A percentile compares a stretch with the other conserved stretches of the same genome.
Evolutionary conservation across 2,797 vertebrate species (phyloP).

Genomic region (Cyprinella venusta): DNA sequence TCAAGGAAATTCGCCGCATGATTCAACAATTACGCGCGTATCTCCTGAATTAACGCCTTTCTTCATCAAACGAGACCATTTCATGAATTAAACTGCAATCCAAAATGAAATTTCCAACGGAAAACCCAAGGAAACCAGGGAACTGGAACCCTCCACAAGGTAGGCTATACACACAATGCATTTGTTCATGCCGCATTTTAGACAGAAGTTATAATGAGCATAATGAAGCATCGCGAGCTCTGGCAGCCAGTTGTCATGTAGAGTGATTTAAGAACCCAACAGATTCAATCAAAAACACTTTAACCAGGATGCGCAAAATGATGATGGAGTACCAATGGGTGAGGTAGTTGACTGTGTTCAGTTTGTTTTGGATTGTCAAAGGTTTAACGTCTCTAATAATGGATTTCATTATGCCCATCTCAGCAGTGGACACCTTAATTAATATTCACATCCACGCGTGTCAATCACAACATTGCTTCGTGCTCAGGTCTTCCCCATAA

Average conservation of each 20-base stretch:
- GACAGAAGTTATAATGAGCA: slow-evolving; percentile 30
- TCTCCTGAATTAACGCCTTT: neutral
- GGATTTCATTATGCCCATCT: neutral
- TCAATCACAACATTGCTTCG: slow-evolving; percentile 10
- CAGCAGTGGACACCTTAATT: slow-evolving; percentile 20
- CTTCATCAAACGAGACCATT: neutral
- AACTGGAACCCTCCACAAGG: slow-evolving; percentile 74
- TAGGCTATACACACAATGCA: slow-evolving; percentile 46
- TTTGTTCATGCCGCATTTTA: neutral
- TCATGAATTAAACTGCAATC: slow-evolving; percentile 9
- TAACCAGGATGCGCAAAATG: slow-evolving; percentile 23
- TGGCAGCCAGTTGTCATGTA: neutral
- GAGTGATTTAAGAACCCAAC: neutral
- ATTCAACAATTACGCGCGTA: neutral
- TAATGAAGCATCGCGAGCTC: neutral
- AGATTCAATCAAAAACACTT: slow-evolving; percentile 7
- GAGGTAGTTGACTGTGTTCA: slow-evolving; percentile 1
- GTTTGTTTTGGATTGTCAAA: slow-evolving; percentile 9
- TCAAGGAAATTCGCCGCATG: slow-evolving; percentile 30
- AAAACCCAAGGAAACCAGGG: slow-evolving; percentile 77
- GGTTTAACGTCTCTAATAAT: neutral
- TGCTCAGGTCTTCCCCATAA: slow-evolving; percentile 15
- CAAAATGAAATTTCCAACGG: slow-evolving; percentile 79
- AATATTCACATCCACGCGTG: slow-evolving; percentile 33
- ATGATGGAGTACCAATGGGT: neutral